Evolutionary conservation across 2,113 vertebrate genomes (phyloP), one percentile per base, ranked within the genome.

Genomic region (Stercorarius parasiticus): DNA sequence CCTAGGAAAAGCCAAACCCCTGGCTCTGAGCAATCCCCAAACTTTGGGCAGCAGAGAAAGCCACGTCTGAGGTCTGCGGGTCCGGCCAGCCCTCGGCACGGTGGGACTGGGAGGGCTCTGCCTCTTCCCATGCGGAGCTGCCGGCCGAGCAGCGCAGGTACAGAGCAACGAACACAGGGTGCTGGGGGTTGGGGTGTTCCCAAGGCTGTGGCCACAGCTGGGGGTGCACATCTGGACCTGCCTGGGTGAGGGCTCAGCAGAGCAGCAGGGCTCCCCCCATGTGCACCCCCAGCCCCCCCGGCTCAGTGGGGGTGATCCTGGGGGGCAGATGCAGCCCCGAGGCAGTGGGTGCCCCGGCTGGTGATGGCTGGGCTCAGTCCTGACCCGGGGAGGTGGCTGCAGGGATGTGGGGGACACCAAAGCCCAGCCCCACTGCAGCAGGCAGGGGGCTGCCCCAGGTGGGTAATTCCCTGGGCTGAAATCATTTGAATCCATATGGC

Each of bases 121-220:
- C 40, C 66, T 27, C 58, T 27, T 11, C 23, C 79, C 25, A 5
- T 1, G 0, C 0, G 2, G 56, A 65, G 69, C 69, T 52, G 9
- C 49, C 0, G 1, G 19, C 38, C 49, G 4, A 47, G 61, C 38
- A 30, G 61, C 4, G 0, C 58, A 53, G 94, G 88, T 72, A 58
- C 70, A 7, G 52, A 26, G 74, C 40, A 2, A 18, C 1, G 2
- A 16, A 4, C 11, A 0, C 0, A 6, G 62, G 27, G n/a, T 40
- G 16, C 25, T 0, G 3, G 18, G 45, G 6, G 2, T 17, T 23
- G 29, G 50, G 53, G 65, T 15, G 53, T 15, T 13, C 25, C 62
- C 0, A 2, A 40, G 27, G n/a, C 10, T 19, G 42, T 0, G 4
- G 50, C 43, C 47, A 30, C 72, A 59, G 72, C 82, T 55, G 59